These are phyloP conservation scores for Salvelinus sp. DNA, from an alignment of 2,113 vertebrate genomes.

Conservation along the genomic window DNA sequence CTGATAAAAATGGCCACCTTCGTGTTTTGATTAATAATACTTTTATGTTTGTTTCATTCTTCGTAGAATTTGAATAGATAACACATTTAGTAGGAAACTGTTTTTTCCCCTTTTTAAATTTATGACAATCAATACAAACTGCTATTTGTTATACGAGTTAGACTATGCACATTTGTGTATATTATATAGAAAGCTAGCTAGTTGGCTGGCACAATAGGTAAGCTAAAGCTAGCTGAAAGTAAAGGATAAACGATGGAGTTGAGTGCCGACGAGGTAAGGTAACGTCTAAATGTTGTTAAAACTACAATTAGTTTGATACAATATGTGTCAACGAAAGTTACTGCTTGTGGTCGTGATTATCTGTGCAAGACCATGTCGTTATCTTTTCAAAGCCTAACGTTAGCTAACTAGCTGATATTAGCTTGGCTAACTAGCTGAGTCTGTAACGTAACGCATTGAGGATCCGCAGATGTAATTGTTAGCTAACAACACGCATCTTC, in stretches of 20 bases:
- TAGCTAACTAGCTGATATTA: background rate
- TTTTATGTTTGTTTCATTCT: slow-evolving; percentile 83
- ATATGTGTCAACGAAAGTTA: background rate
- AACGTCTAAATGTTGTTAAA: background rate
- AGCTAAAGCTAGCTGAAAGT: slow-evolving; percentile 45
- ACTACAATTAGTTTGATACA: background rate
- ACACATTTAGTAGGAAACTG: slow-evolving; percentile 23
- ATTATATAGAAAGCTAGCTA: slow-evolving; percentile 52
- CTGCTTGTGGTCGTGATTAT: background rate
- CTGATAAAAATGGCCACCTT: slow-evolving; percentile 90
- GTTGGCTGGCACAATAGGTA: slow-evolving; percentile 71
- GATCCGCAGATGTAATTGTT: too few relatives aligned
- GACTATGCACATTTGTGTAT: slow-evolving; percentile 79
- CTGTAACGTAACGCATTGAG: background rate
- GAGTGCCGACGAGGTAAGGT: slow-evolving; percentile 96
- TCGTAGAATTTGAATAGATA: slow-evolving; percentile 60
- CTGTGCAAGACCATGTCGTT: background rate
- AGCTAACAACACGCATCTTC: background rate
- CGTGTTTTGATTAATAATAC: slow-evolving; percentile 98
- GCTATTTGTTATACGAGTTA: slow-evolving; percentile 63
- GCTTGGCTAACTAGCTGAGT: too few relatives aligned
- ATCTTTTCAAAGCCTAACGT: background rate
- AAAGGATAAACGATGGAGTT: slow-evolving; percentile 87
- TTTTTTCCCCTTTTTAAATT: slow-evolving; percentile 36
- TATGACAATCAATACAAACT: slow-evolving; percentile 69